These are phyloP conservation scores for Nycteola revayana DNA, from an alignment of 2,888 invertebrate genomes.

Conservation along the genomic window DNA sequence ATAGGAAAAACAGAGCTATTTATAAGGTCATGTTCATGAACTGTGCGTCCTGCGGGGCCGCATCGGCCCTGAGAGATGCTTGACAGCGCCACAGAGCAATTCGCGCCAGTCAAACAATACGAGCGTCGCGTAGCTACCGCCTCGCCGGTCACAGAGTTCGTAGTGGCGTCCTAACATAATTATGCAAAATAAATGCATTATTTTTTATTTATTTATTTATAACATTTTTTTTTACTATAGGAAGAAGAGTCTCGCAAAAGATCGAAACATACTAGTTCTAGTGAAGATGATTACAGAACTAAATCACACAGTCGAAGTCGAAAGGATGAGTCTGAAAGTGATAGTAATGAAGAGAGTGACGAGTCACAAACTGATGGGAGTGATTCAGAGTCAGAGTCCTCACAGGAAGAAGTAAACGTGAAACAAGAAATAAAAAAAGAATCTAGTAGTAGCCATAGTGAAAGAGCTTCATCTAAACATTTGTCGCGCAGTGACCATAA, in stretches of 20 bases:
- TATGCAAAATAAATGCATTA: too few species aligned
- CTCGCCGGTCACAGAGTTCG: too few species aligned
- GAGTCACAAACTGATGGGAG: conserved; percentile 31
- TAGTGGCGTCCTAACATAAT: too few species aligned
- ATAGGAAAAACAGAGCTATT: too few species aligned
- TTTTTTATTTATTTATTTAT: too few species aligned
- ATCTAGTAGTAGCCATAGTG: conserved; percentile 43
- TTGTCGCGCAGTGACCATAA: conserved; percentile 37
- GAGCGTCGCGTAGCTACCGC: too few species aligned
- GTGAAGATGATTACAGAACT: conserved; percentile 48
- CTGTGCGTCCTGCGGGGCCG: too few species aligned
- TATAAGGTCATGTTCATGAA: too few species aligned
- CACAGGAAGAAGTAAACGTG: conserved; percentile 50
- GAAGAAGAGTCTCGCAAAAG: conserved; percentile 61
- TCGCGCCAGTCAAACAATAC: too few species aligned
- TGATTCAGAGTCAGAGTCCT: conserved; percentile 56
- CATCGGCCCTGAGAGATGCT: too few species aligned
- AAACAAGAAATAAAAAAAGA: conserved; percentile 54
- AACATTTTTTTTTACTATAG: conserved; percentile 38
- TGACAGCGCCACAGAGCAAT: too few species aligned
- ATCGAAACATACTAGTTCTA: conserved; percentile 50
- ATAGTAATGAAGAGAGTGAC: conserved; percentile 36
- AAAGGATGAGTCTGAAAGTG: conserved; percentile 44
- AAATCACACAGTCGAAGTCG: conserved; percentile 40
- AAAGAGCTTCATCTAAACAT: conserved; percentile 45